phyloP scores from a whole-genome alignment of 1,140 invertebrate species.

The Thalassaphorura encarpata region DNA sequence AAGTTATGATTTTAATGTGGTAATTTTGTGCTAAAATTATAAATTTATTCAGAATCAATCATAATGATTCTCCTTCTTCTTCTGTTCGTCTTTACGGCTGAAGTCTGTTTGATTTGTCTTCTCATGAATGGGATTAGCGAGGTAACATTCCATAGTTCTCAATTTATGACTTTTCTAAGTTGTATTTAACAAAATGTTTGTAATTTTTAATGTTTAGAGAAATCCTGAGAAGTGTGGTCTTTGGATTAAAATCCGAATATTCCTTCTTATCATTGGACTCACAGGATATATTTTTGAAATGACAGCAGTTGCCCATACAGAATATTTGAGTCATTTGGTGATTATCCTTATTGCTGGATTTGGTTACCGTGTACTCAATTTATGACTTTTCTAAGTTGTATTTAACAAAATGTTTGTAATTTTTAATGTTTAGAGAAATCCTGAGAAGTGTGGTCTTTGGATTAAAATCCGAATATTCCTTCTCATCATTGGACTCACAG shows the following conservation, averaged over 20 bases:
- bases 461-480: neutral
- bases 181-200: no score
- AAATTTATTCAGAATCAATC: neutral
- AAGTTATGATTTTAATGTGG: no score
- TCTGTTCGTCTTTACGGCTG: neutral
- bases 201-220: neutral
- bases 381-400: no score
- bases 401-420: no score
- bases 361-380: neutral
- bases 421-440: neutral
- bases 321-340: neutral
- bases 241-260: neutral
- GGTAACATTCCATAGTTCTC: no score
- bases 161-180: no score
- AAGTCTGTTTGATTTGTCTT: neutral
- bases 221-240: neutral
- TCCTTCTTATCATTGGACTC: neutral
- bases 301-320: neutral
- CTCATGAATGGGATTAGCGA: neutral
- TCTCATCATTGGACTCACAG: neutral
- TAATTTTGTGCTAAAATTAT: no score
- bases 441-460: neutral
- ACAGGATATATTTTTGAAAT: conserved; percentile 1
- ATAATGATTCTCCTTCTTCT: neutral
- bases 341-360: neutral